These are phyloP conservation scores for Calameuta pallipes DNA, from an alignment of 2,888 invertebrate genomes.

Conservation along the genomic window DNA sequence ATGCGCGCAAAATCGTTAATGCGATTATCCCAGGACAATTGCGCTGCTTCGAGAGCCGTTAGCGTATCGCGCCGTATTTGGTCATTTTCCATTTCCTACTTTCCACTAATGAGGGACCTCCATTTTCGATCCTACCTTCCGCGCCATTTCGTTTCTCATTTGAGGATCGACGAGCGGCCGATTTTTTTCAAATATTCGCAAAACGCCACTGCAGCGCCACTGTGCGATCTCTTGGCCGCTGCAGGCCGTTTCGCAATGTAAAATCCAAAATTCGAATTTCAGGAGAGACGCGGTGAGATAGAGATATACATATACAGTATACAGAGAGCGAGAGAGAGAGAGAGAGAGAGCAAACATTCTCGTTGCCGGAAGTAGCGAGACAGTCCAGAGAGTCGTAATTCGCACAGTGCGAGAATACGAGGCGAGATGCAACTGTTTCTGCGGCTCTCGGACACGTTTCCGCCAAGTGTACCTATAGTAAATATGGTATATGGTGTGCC, in stretches of 20 bases:
- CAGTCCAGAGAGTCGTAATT: not conserved
- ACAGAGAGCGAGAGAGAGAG: not conserved
- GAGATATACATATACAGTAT: not conserved
- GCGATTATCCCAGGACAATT: conserved; percentile 31
- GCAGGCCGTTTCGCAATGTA: not conserved
- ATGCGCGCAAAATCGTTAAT: conserved; percentile 41
- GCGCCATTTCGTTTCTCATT: not conserved
- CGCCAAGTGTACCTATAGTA: not conserved
- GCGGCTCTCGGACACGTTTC: conserved; percentile 26
- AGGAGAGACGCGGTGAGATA: not conserved
- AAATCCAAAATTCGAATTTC: not conserved
- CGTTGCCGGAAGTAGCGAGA: not conserved
- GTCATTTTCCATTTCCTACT: not conserved
- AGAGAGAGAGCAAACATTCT: not conserved
- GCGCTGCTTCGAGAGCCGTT: not conserved
- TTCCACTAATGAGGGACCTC: too few species aligned
- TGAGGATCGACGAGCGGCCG: not conserved
- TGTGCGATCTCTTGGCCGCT: not conserved
- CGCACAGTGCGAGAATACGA: not conserved
- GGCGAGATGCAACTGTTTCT: conserved; percentile 18
- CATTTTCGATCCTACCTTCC: not conserved
- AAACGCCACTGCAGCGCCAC: not conserved
- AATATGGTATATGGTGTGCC: not conserved
- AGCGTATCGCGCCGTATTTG: not conserved
- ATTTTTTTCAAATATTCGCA: not conserved